Conservation (phyloP, 2,888 invertebrate genomes). For the Aphodius granarius region DNA sequence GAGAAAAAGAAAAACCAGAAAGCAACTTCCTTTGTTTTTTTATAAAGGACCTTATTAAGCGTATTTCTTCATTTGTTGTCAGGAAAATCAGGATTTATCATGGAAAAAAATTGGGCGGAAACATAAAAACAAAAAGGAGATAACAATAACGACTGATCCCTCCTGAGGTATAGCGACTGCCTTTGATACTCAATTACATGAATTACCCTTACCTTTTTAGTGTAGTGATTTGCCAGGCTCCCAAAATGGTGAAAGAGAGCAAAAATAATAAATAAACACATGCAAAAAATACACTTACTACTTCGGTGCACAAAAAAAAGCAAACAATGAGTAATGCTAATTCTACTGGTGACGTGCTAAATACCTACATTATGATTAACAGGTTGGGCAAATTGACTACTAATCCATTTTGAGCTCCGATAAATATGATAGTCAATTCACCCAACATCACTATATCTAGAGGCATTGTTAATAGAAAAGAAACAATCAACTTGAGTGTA, state of each 20-base stretch:
- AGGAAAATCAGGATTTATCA: background rate
- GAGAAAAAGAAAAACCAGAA: background rate
- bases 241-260: background rate
- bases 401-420: background rate
- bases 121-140: background rate
- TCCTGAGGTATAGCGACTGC: background rate
- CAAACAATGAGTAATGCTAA: slow-evolving; percentile 11
- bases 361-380: background rate
- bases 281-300: slow-evolving; percentile 24
- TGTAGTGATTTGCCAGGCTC: background rate
- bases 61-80: background rate
- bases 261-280: slow-evolving; percentile 16
- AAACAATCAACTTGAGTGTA: too few species aligned
- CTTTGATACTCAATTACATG: background rate
- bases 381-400: background rate
- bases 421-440: background rate
- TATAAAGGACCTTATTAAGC: background rate
- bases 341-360: slow-evolving; percentile 13
- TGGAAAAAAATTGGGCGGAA: background rate
- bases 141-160: background rate
- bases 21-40: background rate
- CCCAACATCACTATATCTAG: background rate
- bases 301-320: slow-evolving; percentile 8
- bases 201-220: background rate
- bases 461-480: background rate